These are phyloP conservation scores for Siderastrea siderea DNA, from an alignment of 92 coral and sea anemone genomes.

Conservation along the genomic window DNA sequence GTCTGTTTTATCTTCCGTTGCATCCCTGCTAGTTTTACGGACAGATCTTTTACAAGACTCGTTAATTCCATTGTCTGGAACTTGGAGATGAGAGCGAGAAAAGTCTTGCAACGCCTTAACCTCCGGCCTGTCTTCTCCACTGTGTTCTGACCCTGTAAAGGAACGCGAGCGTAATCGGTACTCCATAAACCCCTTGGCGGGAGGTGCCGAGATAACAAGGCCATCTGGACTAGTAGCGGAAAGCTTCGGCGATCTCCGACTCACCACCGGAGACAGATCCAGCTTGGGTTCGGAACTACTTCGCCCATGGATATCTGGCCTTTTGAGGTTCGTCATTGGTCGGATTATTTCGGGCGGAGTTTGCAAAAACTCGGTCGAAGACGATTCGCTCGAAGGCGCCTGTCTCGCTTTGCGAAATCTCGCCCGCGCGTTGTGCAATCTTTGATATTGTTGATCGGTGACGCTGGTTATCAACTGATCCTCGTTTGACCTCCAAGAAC, in stretches of 20 bases:
- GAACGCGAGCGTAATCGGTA: slow-evolving; percentile 43
- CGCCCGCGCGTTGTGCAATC: slow-evolving; percentile 57
- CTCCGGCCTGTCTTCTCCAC: slow-evolving; percentile 10
- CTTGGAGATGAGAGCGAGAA: slow-evolving; percentile 29
- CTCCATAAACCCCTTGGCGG: slow-evolving; percentile 47
- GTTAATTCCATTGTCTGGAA: background rate
- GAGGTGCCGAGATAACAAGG: slow-evolving; percentile 79
- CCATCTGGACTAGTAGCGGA: slow-evolving; percentile 74
- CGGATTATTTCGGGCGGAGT: slow-evolving; percentile 23
- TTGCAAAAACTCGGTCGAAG: slow-evolving; percentile 26
- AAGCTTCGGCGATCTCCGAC: slow-evolving; percentile 28
- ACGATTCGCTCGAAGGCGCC: slow-evolving; percentile 34
- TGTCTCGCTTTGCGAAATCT: slow-evolving; percentile 47
- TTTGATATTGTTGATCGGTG: slow-evolving; percentile 52
- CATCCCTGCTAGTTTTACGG: background rate
- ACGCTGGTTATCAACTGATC: slow-evolving; percentile 34
- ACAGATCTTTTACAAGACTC: background rate
- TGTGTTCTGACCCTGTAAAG: slow-evolving; percentile 30
- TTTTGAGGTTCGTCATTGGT: slow-evolving; percentile 15
- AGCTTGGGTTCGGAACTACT: slow-evolving; percentile 62
- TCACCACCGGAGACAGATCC: slow-evolving; percentile 15
- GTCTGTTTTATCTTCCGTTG: background rate
- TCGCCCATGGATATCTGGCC: slow-evolving; percentile 67
- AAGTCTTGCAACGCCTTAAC: slow-evolving; percentile 1
- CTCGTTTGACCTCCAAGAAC: slow-evolving; percentile 65